Percentiles rank a stretch among this genome's conserved stretches.
phyloP scores from a whole-genome alignment of 2,797 vertebrate genomes.

The Cryptoblepharus egeriae region DNA sequence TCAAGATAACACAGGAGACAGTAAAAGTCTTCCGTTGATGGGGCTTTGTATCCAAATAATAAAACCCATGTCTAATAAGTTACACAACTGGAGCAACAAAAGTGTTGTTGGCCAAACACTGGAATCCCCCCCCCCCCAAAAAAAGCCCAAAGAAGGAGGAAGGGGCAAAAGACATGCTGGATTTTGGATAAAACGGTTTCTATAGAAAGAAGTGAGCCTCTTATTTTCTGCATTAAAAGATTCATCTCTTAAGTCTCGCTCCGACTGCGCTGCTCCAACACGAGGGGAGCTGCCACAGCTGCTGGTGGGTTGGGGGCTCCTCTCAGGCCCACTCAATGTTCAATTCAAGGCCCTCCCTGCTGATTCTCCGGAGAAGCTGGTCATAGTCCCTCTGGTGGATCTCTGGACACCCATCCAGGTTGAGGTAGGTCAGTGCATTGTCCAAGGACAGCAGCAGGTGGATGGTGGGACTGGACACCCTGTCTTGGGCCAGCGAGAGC shows the following conservation, averaged over 20 bases:
- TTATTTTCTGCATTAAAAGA: slow-evolving; percentile 7
- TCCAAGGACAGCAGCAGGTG: slow-evolving; percentile 52
- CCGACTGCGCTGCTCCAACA: background rate
- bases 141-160: too few relatives aligned
- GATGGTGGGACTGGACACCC: slow-evolving; percentile 10
- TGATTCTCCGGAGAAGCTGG: slow-evolving; percentile 24
- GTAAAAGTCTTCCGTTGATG: too few relatives aligned
- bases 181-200: too few relatives aligned
- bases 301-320: rapidly evolving
- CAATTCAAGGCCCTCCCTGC: slow-evolving; percentile 46
- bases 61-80: too few relatives aligned
- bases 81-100: too few relatives aligned
- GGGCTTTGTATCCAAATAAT: too few relatives aligned
- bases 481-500: slow-evolving; percentile 57
- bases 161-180: too few relatives aligned
- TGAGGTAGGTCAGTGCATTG: slow-evolving; percentile 46
- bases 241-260: too few relatives aligned
- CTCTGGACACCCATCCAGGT: slow-evolving; percentile 63
- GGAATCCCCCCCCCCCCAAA: too few relatives aligned
- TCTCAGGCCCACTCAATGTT: slow-evolving; percentile 59
- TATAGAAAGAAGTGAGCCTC: background rate
- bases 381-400: slow-evolving; percentile 64
- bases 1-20: too few relatives aligned
- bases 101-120: too few relatives aligned
- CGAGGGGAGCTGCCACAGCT: background rate